Percentiles rank a stretch among this genome's conserved stretches.
These are phyloP conservation scores for Sceloporus undulatus DNA, from an alignment of 2,113 vertebrate genomes.

Conservation along the genomic window DNA sequence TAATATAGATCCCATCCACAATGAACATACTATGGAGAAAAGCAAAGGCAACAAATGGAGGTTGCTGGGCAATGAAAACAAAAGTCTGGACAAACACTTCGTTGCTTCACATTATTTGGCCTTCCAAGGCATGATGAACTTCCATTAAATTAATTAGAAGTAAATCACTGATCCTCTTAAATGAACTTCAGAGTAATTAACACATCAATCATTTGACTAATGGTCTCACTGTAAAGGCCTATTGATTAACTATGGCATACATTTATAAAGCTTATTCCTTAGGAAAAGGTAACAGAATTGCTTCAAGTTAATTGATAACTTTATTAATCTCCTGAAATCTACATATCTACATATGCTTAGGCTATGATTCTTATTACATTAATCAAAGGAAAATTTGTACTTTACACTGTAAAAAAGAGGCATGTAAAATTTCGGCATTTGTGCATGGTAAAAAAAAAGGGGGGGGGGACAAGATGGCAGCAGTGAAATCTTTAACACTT, in stretches of 20 bases:
- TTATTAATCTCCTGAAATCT: neutral
- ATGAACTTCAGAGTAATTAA: slow-evolving; percentile 16
- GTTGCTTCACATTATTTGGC: slow-evolving; percentile 14
- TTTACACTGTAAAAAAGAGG: neutral
- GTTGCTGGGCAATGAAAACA: no score
- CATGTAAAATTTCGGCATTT: neutral
- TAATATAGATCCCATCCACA: no score
- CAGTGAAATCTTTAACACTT: neutral
- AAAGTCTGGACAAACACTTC: neutral
- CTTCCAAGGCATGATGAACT: neutral
- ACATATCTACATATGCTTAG: no score
- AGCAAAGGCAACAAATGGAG: neutral
- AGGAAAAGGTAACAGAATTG: neutral
- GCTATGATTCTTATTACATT: neutral
- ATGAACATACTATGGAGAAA: neutral
- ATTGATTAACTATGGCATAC: slow-evolving; percentile 20
- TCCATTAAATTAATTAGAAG: slow-evolving; percentile 31
- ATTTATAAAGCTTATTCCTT: neutral
- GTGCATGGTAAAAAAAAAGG: neutral
- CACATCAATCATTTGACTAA: slow-evolving; percentile 30
- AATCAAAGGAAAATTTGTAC: neutral
- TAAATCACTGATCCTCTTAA: neutral
- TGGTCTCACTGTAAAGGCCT: slow-evolving; percentile 1
- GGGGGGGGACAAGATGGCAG: neutral
- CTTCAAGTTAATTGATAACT: neutral